Evolutionary conservation across 2,888 invertebrate genomes (phyloP), one percentile per base, ranked within the genome.

Genomic region (Drosophila anomalipes): DNA sequence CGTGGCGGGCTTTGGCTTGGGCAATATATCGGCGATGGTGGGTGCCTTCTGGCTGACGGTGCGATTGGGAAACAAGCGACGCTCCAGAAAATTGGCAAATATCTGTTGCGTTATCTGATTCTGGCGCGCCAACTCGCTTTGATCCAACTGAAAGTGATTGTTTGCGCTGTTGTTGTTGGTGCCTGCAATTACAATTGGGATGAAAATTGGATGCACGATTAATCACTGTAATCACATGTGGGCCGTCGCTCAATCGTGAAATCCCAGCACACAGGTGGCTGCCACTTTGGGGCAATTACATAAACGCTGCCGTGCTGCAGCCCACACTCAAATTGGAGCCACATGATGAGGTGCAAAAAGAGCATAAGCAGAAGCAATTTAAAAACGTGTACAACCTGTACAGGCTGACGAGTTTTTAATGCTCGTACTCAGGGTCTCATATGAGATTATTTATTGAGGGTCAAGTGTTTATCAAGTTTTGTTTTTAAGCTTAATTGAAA

Each of bases 41-140:
- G 96, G 96, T 52, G 94, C 93, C 76, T 91, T 92, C 54, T 93
- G 93, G 76, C 88, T 91, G 1, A 94, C 94, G 66, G 93, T 94
- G 52, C 95, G 93, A 79, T 94, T 94, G 5, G 96, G 94, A 64
- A 96, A 96, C 53, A 96, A 92, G 52, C 95, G 95, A 91, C 96
- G 95, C 92, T 96, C 96, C 77, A 96, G 94, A 91, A 95, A 96
- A 71, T 96, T 96, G 91, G 96, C 96, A 80, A 96, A 94, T 81
- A 96, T 96, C 94, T 96, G 96, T 93, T 96, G 95, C 39, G 96
- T 96, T 92, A 96, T 96, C 93, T 95, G 95, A 94, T 96, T 96
- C 94, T 96, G 96, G 77, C 96, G 94, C 86, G 95, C 95, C 93
- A 96, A 93, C 93, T 96, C 96, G 82, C 94, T 94, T 81, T 93